These are phyloP conservation scores for Crioceris asparagi DNA, from an alignment of 2,888 invertebrate genomes.

Conservation along the genomic window DNA sequence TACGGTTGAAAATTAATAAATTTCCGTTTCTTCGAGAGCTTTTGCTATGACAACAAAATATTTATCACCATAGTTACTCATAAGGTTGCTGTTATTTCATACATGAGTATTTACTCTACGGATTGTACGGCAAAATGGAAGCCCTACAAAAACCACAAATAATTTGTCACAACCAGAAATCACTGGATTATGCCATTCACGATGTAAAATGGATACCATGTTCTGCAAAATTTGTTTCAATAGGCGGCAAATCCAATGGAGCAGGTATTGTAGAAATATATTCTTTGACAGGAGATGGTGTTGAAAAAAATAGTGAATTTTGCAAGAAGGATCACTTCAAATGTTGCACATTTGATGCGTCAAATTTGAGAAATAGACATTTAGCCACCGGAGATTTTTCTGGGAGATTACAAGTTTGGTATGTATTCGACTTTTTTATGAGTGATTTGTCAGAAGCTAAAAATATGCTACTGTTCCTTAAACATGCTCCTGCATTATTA, in stretches of 20 bases:
- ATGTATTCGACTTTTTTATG: slow-evolving; percentile 13
- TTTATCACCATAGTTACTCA: too few relatives aligned
- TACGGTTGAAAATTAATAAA: too few relatives aligned
- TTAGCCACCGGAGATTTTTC: slow-evolving; percentile 87
- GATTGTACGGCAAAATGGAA: slow-evolving; percentile 41
- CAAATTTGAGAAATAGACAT: slow-evolving; percentile 65
- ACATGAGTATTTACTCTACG: too few relatives aligned
- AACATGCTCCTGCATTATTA: neutral
- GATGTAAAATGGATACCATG: slow-evolving; percentile 95
- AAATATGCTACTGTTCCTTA: neutral
- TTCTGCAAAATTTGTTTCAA: slow-evolving; percentile 82
- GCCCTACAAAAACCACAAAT: slow-evolving; percentile 77
- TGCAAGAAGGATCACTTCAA: slow-evolving; percentile 79
- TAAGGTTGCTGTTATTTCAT: too few relatives aligned
- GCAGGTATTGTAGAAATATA: slow-evolving; percentile 77
- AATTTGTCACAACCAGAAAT: slow-evolving; percentile 75
- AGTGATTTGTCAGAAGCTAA: neutral
- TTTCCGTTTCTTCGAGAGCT: too few relatives aligned
- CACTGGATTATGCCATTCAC: slow-evolving; percentile 74
- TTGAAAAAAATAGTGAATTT: slow-evolving; percentile 59
- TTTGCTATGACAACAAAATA: too few relatives aligned
- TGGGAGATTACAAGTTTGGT: slow-evolving; percentile 78
- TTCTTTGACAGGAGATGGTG: slow-evolving; percentile 63
- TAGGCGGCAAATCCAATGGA: slow-evolving; percentile 78
- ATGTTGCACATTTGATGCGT: slow-evolving; percentile 89